Percentiles rank a stretch among this genome's conserved stretches.
These are phyloP conservation scores for Bilobella aurantiaca DNA, from an alignment of 1,140 invertebrate genomes.

Conservation along the genomic window DNA sequence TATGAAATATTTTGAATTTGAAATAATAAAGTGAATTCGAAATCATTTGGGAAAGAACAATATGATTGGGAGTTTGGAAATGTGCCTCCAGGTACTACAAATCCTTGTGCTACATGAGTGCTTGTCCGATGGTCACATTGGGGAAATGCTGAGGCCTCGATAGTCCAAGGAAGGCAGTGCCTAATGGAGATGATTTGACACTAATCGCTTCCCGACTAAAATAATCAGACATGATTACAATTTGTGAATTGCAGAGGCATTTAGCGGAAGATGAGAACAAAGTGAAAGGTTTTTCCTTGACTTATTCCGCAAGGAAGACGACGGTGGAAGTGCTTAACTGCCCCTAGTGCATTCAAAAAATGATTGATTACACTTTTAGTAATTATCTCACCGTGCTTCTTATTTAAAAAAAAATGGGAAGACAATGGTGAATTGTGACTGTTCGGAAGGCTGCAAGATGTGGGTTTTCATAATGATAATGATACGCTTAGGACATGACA, in stretches of 20 bases:
- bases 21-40: too few species aligned
- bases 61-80: too few species aligned
- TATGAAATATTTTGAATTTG: too few species aligned
- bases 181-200: too few species aligned
- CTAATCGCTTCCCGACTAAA: neutral
- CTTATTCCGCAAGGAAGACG: neutral
- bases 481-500: neutral
- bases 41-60: too few species aligned
- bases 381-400: neutral
- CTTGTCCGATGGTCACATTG: too few species aligned
- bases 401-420: neutral
- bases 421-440: neutral
- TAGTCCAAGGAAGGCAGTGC: too few species aligned
- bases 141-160: neutral
- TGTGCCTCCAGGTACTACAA: too few species aligned
- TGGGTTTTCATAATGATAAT: conserved; percentile 1
- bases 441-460: neutral
- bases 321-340: neutral
- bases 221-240: neutral
- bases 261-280: neutral
- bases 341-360: neutral
- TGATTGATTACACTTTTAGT: neutral
- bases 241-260: neutral
- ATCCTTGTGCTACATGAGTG: too few species aligned
- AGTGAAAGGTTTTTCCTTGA: neutral